Evolutionary conservation across 2,888 invertebrate genomes (phyloP).

Genomic region (Drosophila kuntzei): DNA sequence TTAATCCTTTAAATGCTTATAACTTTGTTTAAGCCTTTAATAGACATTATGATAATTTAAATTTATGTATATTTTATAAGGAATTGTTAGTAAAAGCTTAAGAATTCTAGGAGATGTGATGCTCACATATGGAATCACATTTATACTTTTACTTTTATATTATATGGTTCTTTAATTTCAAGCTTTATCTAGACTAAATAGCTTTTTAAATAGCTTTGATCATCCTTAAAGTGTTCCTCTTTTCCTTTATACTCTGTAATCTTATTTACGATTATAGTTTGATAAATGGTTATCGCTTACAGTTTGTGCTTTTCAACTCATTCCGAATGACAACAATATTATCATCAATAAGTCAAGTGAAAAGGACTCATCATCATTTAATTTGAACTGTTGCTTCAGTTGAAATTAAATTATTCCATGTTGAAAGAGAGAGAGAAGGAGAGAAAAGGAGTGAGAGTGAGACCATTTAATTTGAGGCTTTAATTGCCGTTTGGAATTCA

Average conservation of each 20-base stretch:
- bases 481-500: constrained; percentile 61
- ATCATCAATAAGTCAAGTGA: constrained; percentile 42
- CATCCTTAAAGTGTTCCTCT: neutral
- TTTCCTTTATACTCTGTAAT: neutral
- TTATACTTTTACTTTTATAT: too few species aligned
- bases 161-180: too few species aligned
- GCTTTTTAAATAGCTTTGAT: neutral
- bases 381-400: constrained; percentile 33
- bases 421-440: neutral
- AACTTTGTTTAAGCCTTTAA: neutral
- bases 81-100: too few species aligned
- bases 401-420: constrained; percentile 9
- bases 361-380: constrained; percentile 46
- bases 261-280: constrained; percentile 6
- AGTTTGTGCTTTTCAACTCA: constrained; percentile 14
- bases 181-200: too few species aligned
- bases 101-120: too few species aligned
- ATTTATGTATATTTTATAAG: too few species aligned
- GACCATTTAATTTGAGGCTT: constrained; percentile 42
- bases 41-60: too few species aligned
- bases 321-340: constrained; percentile 8
- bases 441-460: neutral
- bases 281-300: constrained; percentile 7
- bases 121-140: too few species aligned
- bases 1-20: neutral